A percentile compares a stretch with the other conserved stretches of the same genome.
phyloP scores from a whole-genome alignment of 2,797 vertebrate species.

The Mormyrops attenuatus region DNA sequence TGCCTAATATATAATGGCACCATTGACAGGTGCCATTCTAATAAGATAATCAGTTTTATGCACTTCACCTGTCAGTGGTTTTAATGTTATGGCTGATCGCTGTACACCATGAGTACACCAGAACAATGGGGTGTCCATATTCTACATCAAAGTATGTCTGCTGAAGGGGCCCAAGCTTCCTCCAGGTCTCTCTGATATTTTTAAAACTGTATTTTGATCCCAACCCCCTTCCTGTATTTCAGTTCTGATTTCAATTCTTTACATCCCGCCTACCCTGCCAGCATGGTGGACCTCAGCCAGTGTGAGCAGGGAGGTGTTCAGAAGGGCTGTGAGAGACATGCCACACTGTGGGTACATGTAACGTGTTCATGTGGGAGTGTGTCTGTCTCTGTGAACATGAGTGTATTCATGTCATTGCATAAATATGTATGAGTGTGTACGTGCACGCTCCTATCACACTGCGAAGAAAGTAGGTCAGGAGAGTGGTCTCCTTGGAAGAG shows the following conservation, averaged over 20 bases:
- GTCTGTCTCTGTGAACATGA: not conserved
- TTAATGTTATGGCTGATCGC: not conserved
- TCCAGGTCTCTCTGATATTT: not conserved
- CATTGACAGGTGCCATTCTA: not conserved
- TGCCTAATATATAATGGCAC: not conserved
- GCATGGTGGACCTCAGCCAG: not conserved
- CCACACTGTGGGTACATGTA: not conserved
- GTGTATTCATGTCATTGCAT: not conserved
- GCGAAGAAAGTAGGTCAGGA: conserved; percentile 39
- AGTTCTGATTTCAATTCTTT: not conserved
- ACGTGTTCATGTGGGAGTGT: conserved; percentile 10
- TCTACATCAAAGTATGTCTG: not conserved
- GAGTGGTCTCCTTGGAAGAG: conserved; percentile 31
- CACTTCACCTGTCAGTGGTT: not conserved
- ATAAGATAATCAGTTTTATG: not conserved
- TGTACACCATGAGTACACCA: not conserved
- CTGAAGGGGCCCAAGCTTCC: not conserved
- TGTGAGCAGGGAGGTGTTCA: not conserved
- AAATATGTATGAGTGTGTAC: conserved; percentile 7
- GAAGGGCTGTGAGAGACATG: not conserved
- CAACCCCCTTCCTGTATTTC: not conserved
- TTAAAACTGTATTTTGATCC: not conserved
- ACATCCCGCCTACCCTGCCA: not conserved
- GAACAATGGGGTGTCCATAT: not conserved
- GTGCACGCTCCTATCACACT: conserved; percentile 27